A percentile compares a stretch with the other conserved stretches of the same genome.
Evolutionary conservation across 1,140 invertebrate species (phyloP).

Genomic region (Dysdera silvatica): DNA sequence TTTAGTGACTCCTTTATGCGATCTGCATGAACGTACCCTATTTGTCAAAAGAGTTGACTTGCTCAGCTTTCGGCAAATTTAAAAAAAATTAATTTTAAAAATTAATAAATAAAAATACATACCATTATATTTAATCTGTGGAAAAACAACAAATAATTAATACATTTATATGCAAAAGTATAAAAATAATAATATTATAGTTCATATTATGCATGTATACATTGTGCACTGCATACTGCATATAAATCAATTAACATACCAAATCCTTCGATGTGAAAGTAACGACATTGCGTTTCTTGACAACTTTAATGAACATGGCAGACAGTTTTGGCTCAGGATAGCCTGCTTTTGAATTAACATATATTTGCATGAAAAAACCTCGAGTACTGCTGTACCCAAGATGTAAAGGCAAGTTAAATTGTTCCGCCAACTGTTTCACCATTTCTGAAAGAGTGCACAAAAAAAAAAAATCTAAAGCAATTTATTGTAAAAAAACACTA

Average conservation of each 20-base stretch:
- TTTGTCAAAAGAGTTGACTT: too few species aligned
- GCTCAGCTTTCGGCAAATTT: too few species aligned
- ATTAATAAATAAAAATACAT: too few species aligned
- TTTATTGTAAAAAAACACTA: constrained; percentile 8
- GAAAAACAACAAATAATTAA: too few species aligned
- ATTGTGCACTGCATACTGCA: too few species aligned
- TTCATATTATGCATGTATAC: too few species aligned
- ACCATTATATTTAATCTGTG: too few species aligned
- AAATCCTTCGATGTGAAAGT: constrained; percentile 71
- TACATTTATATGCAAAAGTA: too few species aligned
- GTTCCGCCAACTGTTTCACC: constrained; percentile 51
- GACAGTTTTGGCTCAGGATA: constrained; percentile 52
- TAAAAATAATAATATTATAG: constrained; percentile 5
- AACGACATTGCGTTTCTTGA: constrained; percentile 54
- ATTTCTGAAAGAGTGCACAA: constrained; percentile 29
- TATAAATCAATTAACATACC: constrained; percentile 40
- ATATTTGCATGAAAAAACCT: constrained; percentile 68
- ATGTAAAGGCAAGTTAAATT: constrained; percentile 57
- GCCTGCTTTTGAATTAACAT: constrained; percentile 42
- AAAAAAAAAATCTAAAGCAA: constrained; percentile 20
- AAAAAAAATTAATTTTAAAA: too few species aligned
- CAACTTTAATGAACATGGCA: constrained; percentile 60
- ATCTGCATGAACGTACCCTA: too few species aligned
- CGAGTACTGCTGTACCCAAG: constrained; percentile 57
- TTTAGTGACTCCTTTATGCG: constrained; percentile 61